A percentile compares a stretch with the other conserved stretches of the same genome.
These are phyloP conservation scores for Peromyscus maniculatus DNA, from an alignment of 2,113 vertebrate species.

Conservation along the genomic window DNA sequence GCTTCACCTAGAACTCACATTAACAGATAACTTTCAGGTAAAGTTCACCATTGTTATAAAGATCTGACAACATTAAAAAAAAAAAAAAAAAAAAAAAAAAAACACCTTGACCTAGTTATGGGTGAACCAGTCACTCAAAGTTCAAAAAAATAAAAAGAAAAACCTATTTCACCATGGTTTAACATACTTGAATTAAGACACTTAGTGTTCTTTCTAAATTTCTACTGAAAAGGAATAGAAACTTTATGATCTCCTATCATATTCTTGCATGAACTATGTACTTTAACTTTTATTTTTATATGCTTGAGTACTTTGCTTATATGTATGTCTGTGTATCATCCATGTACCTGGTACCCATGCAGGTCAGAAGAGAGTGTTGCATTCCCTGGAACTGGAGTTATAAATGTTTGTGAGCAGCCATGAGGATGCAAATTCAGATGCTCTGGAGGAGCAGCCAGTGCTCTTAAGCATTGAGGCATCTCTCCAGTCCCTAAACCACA, in stretches of 20 bases:
- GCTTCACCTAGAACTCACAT: background rate
- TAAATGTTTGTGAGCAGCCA: background rate
- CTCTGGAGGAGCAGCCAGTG: background rate
- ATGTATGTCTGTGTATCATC: background rate
- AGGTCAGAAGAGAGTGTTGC: background rate
- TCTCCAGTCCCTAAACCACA: background rate
- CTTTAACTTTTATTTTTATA: background rate
- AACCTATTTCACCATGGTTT: background rate
- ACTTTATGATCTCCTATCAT: background rate
- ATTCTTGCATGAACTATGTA: background rate
- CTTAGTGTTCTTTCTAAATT: background rate
- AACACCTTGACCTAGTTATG: background rate
- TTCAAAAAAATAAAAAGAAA: background rate
- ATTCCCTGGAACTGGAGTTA: background rate
- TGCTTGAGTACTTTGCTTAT: background rate
- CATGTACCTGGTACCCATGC: background rate
- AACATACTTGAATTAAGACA: background rate
- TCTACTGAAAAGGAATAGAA: background rate
- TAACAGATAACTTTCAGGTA: constrained; percentile 27
- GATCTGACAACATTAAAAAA: background rate
- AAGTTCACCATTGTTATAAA: background rate
- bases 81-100: background rate
- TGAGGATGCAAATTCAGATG: background rate
- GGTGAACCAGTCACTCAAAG: background rate
- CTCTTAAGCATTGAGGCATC: background rate